These are phyloP conservation scores for Spodoptera littoralis DNA, from an alignment of 2,888 invertebrate genomes.

Conservation along the genomic window DNA sequence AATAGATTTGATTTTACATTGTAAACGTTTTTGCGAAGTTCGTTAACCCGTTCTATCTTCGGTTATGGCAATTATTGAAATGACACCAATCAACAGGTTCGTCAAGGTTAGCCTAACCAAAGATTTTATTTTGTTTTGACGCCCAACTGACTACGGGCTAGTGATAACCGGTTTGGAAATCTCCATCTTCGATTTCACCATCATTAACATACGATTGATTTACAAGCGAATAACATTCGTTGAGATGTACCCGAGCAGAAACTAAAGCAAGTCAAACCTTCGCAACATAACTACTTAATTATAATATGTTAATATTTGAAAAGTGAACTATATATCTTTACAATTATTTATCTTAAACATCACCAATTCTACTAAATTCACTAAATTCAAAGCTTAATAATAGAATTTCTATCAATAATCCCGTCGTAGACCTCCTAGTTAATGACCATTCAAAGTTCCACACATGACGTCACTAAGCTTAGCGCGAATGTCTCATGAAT, in stretches of 20 bases:
- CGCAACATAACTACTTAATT: too few species aligned
- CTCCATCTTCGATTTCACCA: conserved; percentile 14
- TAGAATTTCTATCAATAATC: conserved; percentile 17
- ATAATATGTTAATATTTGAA: too few species aligned
- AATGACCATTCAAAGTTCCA: conserved; percentile 21
- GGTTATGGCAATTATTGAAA: conserved; percentile 48
- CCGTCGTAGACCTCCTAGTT: conserved; percentile 18
- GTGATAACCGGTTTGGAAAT: conserved; percentile 33
- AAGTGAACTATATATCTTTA: too few species aligned
- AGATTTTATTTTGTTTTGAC: conserved; percentile 44
- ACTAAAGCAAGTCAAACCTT: too few species aligned
- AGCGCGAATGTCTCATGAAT: conserved; percentile 39
- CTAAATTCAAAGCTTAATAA: not conserved
- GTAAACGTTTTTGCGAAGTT: conserved; percentile 26
- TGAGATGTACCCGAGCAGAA: not conserved
- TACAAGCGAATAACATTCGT: not conserved
- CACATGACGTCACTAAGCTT: conserved; percentile 42
- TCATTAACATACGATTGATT: not conserved
- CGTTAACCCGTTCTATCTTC: conserved; percentile 32
- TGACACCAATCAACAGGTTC: conserved; percentile 49
- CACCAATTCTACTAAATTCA: conserved; percentile 19
- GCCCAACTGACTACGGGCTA: conserved; percentile 30
- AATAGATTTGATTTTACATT: conserved; percentile 27
- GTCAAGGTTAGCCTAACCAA: conserved; percentile 43
- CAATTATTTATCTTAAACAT: not conserved